phyloP scores from a whole-genome alignment of 2,797 vertebrate species.

The Coilia nasus region DNA sequence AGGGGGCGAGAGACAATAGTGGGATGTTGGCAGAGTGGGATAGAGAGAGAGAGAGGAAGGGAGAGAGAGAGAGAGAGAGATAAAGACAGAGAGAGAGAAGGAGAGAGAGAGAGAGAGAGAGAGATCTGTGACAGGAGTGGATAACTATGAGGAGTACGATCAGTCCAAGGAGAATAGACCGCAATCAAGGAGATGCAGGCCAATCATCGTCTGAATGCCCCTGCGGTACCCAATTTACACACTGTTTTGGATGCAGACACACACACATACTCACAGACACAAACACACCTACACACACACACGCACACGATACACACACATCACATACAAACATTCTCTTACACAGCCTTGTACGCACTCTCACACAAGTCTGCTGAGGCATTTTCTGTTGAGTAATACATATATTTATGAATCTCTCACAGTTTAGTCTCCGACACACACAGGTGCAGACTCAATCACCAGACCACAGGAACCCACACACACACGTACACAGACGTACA shows the following conservation, averaged over 20 bases:
- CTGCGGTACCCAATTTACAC: constrained; percentile 8
- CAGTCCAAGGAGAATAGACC: constrained; percentile 36
- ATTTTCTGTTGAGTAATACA: constrained; percentile 23
- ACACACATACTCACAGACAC: background rate
- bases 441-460: constrained; percentile 23
- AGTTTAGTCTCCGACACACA: constrained; percentile 12
- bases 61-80: constrained; percentile 41
- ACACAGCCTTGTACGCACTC: background rate
- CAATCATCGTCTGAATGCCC: constrained; percentile 37
- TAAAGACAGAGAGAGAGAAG: constrained; percentile 50
- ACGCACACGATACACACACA: background rate
- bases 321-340: background rate
- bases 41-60: constrained; percentile 30
- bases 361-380: constrained; percentile 8
- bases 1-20: constrained; percentile 1
- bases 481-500: background rate
- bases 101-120: constrained; percentile 45
- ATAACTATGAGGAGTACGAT: constrained; percentile 8
- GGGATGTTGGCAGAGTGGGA: background rate
- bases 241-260: constrained; percentile 5
- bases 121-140: constrained; percentile 25
- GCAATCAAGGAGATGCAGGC: constrained; percentile 35
- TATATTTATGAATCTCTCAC: constrained; percentile 20
- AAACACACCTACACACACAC: background rate
- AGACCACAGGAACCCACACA: background rate